Evolutionary conservation across 2,113 vertebrate species (phyloP).

Genomic region (Saguinus midas): DNA sequence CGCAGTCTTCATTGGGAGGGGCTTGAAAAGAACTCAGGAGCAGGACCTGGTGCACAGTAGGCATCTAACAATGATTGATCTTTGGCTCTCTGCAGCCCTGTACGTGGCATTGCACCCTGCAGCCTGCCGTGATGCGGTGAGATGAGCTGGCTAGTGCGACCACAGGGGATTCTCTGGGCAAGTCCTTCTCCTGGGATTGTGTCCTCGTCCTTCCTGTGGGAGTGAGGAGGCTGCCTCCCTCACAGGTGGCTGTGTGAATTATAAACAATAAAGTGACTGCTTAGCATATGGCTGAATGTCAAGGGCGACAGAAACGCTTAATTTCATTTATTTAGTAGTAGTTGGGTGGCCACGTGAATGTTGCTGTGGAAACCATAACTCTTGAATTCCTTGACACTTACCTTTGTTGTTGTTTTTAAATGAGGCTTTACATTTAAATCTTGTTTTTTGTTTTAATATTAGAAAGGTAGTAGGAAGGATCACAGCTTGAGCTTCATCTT

Average conservation of each 20-base stretch:
- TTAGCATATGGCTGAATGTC: constrained; percentile 61
- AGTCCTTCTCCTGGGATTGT: neutral
- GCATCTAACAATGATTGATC: neutral
- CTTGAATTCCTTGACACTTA: constrained; percentile 52
- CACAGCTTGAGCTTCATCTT: neutral
- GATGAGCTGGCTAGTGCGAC: fast-evolving
- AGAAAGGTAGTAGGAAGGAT: neutral
- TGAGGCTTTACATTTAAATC: constrained; percentile 35
- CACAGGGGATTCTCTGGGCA: neutral
- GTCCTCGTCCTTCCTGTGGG: neutral
- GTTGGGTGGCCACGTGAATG: constrained; percentile 4
- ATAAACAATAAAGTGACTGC: constrained; percentile 35
- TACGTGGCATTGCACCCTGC: neutral
- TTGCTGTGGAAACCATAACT: constrained; percentile 68
- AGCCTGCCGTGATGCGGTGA: fast-evolving
- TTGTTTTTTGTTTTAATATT: neutral
- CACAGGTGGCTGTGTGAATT: constrained; percentile 24
- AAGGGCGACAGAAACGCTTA: constrained; percentile 50
- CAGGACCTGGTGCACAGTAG: neutral
- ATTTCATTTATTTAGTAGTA: constrained; percentile 58
- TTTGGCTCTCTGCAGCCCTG: fast-evolving
- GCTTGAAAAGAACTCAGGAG: neutral
- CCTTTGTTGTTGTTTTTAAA: constrained; percentile 38
- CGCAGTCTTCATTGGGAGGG: neutral
- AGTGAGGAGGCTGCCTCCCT: neutral